Evolutionary conservation across 2,797 vertebrate species (phyloP).

Genomic region (Sebastes reedi): DNA sequence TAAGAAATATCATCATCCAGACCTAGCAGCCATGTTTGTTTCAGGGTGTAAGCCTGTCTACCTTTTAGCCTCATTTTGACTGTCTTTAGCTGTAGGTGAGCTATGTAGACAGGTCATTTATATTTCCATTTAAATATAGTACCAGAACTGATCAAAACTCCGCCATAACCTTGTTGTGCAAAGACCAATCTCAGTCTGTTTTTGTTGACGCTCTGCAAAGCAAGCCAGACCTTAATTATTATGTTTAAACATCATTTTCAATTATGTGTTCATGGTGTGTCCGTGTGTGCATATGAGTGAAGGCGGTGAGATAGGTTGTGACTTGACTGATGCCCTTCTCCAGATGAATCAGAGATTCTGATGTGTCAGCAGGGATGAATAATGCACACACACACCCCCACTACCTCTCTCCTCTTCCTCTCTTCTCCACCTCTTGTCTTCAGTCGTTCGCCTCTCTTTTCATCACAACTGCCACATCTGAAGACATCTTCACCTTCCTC

Average conservation of each 20-base stretch:
- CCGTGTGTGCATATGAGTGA: conserved; percentile 57
- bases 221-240: conserved; percentile 23
- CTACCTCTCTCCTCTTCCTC: conserved; percentile 57
- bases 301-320: conserved; percentile 67
- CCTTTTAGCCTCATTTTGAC: not conserved
- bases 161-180: not conserved
- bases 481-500: conserved; percentile 64
- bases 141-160: not conserved
- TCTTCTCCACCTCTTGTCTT: conserved; percentile 72
- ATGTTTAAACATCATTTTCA: conserved; percentile 29
- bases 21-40: not conserved
- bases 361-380: conserved; percentile 84
- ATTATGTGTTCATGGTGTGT: conserved; percentile 21
- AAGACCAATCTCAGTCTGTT: conserved; percentile 4
- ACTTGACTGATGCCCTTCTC: conserved; percentile 82
- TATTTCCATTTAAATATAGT: not conserved
- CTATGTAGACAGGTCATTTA: not conserved
- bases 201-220: not conserved
- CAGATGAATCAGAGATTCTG: conserved; percentile 80
- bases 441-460: conserved; percentile 66
- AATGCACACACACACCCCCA: conserved; percentile 62
- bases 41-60: not conserved
- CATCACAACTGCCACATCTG: conserved; percentile 74
- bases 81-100: not conserved
- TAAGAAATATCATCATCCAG: not conserved